Evolutionary conservation across 1,140 invertebrate genomes (phyloP).

Genomic region (Philaenus spumarius): DNA sequence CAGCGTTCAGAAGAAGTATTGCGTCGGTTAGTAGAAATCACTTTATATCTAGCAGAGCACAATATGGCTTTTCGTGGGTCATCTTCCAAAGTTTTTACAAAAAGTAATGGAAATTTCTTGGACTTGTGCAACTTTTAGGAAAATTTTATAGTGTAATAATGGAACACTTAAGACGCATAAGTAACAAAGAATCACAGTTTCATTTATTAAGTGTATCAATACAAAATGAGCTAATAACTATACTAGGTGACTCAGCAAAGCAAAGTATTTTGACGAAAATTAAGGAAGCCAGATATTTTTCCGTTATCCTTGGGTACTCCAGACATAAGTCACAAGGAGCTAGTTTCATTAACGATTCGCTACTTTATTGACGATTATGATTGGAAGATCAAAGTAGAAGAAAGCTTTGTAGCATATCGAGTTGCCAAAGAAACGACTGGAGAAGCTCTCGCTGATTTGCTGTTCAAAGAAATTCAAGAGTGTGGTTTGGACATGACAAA

Average conservation of each 20-base stretch:
- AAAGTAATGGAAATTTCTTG: slow-evolving; percentile 26
- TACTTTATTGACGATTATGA: slow-evolving; percentile 4
- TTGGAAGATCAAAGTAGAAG: not conserved
- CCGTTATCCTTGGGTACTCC: slow-evolving; percentile 18
- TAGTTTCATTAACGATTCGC: slow-evolving; percentile 2
- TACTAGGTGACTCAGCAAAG: no score
- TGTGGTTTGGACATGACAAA: slow-evolving; percentile 6
- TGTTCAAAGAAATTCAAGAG: not conserved
- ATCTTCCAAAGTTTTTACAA: slow-evolving; percentile 19
- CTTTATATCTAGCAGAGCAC: slow-evolving; percentile 22
- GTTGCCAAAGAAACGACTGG: not conserved
- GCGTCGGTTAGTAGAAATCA: slow-evolving; percentile 17
- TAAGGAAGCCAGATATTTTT: slow-evolving; percentile 24
- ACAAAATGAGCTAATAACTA: no score
- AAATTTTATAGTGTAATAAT: slow-evolving; percentile 25
- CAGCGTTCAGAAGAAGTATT: slow-evolving; percentile 8
- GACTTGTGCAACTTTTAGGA: slow-evolving; percentile 23
- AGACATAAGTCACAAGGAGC: slow-evolving; percentile 8
- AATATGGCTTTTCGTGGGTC: slow-evolving; percentile 25
- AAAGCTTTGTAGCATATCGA: slow-evolving; percentile 8
- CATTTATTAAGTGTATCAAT: slow-evolving; percentile 19
- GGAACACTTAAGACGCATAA: slow-evolving; percentile 21
- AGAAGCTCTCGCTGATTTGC: not conserved
- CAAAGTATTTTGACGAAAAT: slow-evolving; percentile 24
- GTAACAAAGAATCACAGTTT: slow-evolving; percentile 9